Conservation (phyloP, 2,113 vertebrate species). For the Datnioides undecimradiatus region DNA sequence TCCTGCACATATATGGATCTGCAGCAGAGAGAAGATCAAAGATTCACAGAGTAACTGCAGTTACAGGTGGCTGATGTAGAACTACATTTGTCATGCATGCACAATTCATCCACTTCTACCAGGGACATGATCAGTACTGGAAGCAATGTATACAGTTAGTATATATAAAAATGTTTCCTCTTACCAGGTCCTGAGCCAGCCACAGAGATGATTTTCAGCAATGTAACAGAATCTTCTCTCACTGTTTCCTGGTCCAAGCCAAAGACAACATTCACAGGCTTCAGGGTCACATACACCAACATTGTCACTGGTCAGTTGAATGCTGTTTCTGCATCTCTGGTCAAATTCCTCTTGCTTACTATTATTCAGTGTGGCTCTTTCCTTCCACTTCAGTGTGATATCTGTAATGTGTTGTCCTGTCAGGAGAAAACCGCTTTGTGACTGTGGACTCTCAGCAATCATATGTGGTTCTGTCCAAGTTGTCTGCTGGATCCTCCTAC, state of each 20-base stretch:
- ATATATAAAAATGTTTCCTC: slow-evolving; percentile 17
- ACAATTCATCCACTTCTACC: not conserved
- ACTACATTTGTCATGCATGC: not conserved
- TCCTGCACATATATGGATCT: slow-evolving; percentile 72
- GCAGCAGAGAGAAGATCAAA: slow-evolving; percentile 64
- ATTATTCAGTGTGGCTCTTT: not conserved
- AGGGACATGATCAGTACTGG: not conserved
- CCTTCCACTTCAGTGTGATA: not conserved
- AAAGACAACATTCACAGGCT: slow-evolving; percentile 74
- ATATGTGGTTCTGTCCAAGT: slow-evolving; percentile 78
- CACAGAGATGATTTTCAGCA: slow-evolving; percentile 81
- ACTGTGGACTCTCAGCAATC: slow-evolving; percentile 75
- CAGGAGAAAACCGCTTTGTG: slow-evolving; percentile 86
- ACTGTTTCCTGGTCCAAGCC: slow-evolving; percentile 83
- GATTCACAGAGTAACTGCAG: slow-evolving; percentile 72
- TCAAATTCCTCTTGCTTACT: not conserved
- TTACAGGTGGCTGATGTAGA: slow-evolving; percentile 72
- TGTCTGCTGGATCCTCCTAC: slow-evolving; percentile 86
- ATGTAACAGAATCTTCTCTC: slow-evolving; percentile 83
- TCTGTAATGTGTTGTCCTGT: slow-evolving; percentile 18
- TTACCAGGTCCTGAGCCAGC: slow-evolving; percentile 82
- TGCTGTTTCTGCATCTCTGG: not conserved
- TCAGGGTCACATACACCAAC: slow-evolving; percentile 82
- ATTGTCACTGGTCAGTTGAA: slow-evolving; percentile 75
- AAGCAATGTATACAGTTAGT: not conserved